Evolutionary conservation across 2,113 vertebrate genomes (phyloP), one percentile per base, ranked within the genome.

Genomic region (Grantiella picta): DNA sequence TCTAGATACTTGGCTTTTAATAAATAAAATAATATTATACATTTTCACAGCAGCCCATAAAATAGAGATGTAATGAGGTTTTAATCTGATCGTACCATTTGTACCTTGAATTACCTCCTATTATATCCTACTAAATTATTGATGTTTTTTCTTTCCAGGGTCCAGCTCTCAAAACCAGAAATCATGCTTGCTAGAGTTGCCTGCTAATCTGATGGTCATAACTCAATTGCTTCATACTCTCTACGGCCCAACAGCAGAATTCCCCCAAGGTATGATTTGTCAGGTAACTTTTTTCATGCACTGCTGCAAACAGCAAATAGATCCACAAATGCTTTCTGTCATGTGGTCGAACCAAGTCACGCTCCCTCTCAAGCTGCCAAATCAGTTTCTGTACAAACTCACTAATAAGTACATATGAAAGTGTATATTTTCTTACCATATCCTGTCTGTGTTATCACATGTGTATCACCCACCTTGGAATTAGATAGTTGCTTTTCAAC

Each of bases 151-250:
- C 15, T 86, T 83, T 89, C 86, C 72, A 81, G 52, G 15, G 56
- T 40, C 72, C 38, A 82, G n/a, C 47, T 92, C 73, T 92, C 42
- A 83, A 90, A 92, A 83, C 19, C 68, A 93, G 86, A 78, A 91
- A 66, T 71, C 38, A 20, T 36, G 35, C 31, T 72, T 52, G 40
- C 33, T 75, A 19, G 38, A 57, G 28, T 24, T 83, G 59, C 20
- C 21, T 63, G 20, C 52, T 91, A 78, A 96, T 83, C 72, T 84
- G 90, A 92, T 65, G 50, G 36, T 25, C 50, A 45, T 86, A 80
- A 83, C 38, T 86, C 22, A 59, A 73, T 94, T 92, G 50, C 42
- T 86, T 77, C 80, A 36, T 89, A 20, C 11, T 69, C 35, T 21
- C 40, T 40, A 40, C 40, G 28, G 44, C 63, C 33, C 76, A 77